Base-by-base conservation (phyloP, 2,113 vertebrate genomes). In the Ceyx cyanopectus region DNA sequence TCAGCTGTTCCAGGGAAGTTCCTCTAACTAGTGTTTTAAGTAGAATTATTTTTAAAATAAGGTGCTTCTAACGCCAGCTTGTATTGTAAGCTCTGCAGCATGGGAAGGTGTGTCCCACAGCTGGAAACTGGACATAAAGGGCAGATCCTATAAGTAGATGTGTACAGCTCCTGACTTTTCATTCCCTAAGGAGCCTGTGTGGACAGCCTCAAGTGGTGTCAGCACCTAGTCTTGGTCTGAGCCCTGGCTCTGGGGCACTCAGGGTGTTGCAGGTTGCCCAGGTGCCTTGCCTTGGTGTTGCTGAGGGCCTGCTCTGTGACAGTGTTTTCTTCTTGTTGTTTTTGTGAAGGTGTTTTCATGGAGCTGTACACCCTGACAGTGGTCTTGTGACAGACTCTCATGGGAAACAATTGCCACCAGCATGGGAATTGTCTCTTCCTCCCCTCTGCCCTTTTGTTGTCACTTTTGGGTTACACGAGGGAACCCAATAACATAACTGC, bases 181-280 rank as follows among this genome's bases (percentile, higher is more conserved):
- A 37, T 60, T 40, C 32, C 81, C 54, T 0, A 0, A 13, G 67
- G 11, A 21, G 32, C 62, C 70, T 8, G 37, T 29, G 62, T 32
- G 62, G 76, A 6, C 50, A 57, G 51, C 57, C 26, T 19, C 14
- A 13, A 4, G 58, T 7, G 0, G 46, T 14, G 16, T 8, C 54
- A 26, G 53, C 29, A 7, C 67, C 67, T 15, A 24, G 56, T 5
- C 53, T 17, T 23, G 62, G 5, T 5, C 53, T 26, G 53, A 72
- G 41, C 70, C 46, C n/a, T 2, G 1, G 41, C 29, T 15, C 29
- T 3, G 54, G 23, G 34, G 18, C 50, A 0, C 3, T 22, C 24
- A 0, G 13, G 8, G 54, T 18, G 37, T 4, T 4, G 9, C 2
- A 3, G 32, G 27, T 34, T 53, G 27, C 32, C 24, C 8, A 0